Evolutionary conservation across 2,888 invertebrate species (phyloP), one percentile per base, ranked within the genome.

Genomic region (Calliphora vomitoria): DNA sequence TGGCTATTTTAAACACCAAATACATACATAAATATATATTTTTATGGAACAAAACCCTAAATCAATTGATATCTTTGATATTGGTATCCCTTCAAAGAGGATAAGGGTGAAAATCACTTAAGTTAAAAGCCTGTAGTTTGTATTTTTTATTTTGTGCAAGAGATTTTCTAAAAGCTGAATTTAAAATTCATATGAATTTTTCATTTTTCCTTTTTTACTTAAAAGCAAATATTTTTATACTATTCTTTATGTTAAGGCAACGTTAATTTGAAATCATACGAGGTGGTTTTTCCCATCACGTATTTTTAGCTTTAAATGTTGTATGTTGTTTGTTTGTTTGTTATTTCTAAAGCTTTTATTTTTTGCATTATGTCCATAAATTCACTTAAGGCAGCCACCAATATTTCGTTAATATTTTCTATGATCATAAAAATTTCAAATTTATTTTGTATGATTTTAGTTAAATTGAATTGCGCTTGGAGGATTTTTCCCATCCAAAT

Each of bases 101-200:
- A 15, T 35, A 25, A 60, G 72, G 71, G 13, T 44, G 60, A 69
- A 87, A 87, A 82, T 79, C 87, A 87, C 87, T 87, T 87, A 82
- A 82, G 60, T 79, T 87, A 82, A 87, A 85, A 87, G 87, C 78
- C 55, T 82, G 58, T 55, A n/a, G 15, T 25, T 41, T 53, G 31
- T 53, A 35, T 60, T 60, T 8, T 60, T 31, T 8, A 35, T 25
- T 25, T 25, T 35, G 35, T 25, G 50, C 10, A 38, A 20, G 60
- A 41, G 41, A 62, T 68, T 74, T 66, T 79, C 18, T 25, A 20
- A 50, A n/a, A 18, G 18, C 11, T 15, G 3, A 55, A 80, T 87
- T 78, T 81, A 31, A 85, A 79, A 87, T 82, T 85, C 78, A 82
- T 87, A 87, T 87, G 87, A 76, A 60, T 68, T 74, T 76, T 80